Conservation (phyloP, 2,113 vertebrate species). For the Myotis brandtii region DNA sequence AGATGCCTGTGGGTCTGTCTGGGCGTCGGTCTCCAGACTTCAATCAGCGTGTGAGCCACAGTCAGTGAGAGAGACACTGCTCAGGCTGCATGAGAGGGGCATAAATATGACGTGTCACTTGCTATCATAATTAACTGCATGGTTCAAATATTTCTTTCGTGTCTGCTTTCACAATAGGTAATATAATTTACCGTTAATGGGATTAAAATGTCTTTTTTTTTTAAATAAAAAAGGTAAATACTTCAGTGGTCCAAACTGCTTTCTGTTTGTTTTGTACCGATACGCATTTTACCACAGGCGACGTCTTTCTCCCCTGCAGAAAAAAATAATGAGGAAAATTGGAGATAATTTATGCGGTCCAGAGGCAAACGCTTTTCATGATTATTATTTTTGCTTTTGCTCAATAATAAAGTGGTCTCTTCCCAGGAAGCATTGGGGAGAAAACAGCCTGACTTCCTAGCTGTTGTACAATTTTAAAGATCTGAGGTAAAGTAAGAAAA, state of each 20-base stretch:
- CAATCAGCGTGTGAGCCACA: constrained; percentile 84
- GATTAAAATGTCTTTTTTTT: constrained; percentile 86
- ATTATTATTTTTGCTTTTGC: constrained; percentile 65
- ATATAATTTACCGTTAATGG: constrained; percentile 87
- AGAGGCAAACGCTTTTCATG: constrained; percentile 67
- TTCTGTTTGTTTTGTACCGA: constrained; percentile 86
- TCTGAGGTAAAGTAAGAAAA: not conserved
- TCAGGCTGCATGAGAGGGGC: constrained; percentile 78
- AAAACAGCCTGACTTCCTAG: constrained; percentile 32
- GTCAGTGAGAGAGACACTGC: constrained; percentile 83
- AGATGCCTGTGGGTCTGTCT: constrained; percentile 72
- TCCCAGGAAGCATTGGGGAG: constrained; percentile 9
- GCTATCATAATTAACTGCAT: constrained; percentile 87
- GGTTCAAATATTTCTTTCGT: constrained; percentile 87
- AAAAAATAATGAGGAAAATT: constrained; percentile 83
- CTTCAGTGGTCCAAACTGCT: constrained; percentile 84
- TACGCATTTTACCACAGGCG: constrained; percentile 84
- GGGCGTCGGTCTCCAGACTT: constrained; percentile 82
- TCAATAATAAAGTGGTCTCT: constrained; percentile 46
- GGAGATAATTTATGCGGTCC: constrained; percentile 80
- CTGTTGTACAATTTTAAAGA: constrained; percentile 15
- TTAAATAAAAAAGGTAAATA: constrained; percentile 83
- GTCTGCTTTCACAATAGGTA: constrained; percentile 86
- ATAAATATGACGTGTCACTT: constrained; percentile 86
- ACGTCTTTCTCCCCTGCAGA: constrained; percentile 78